Conservation (phyloP, 2,888 invertebrate genomes). For the Gastracanthus pulcherrimus region DNA sequence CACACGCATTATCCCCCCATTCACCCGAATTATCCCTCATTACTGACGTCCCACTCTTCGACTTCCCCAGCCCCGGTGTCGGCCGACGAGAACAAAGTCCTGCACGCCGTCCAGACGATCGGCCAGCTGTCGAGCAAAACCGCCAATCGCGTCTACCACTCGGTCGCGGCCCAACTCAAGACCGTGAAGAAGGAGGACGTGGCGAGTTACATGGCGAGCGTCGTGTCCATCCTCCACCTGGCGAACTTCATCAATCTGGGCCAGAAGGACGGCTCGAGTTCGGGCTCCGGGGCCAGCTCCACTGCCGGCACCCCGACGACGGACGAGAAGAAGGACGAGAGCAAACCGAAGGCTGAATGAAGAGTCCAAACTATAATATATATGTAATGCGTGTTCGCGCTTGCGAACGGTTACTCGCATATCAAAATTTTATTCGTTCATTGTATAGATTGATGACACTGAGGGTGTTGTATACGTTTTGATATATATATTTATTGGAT, state of each 20-base stretch:
- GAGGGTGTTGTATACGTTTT: constrained; percentile 8
- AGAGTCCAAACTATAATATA: neutral
- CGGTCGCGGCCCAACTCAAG: constrained; percentile 83
- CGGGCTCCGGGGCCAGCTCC: neutral
- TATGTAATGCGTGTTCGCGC: neutral
- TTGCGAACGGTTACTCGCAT: neutral
- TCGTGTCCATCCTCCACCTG: constrained; percentile 73
- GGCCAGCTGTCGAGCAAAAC: constrained; percentile 86
- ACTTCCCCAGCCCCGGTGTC: constrained; percentile 81
- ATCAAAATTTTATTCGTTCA: constrained; percentile 26
- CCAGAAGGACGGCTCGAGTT: constrained; percentile 2
- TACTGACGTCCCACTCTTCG: too few species aligned
- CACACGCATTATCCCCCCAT: too few species aligned
- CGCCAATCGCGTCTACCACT: constrained; percentile 85
- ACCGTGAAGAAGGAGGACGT: constrained; percentile 75
- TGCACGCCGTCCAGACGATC: constrained; percentile 87
- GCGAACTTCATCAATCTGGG: constrained; percentile 68
- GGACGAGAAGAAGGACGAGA: neutral
- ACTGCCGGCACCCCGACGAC: neutral
- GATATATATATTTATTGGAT: constrained; percentile 17
- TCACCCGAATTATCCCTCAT: too few species aligned
- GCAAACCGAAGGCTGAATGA: constrained; percentile 21
- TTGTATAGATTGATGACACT: neutral
- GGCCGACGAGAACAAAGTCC: constrained; percentile 83
- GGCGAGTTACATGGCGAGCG: constrained; percentile 70